A percentile compares a stretch with the other conserved stretches of the same genome.
Conservation (phyloP, 2,113 vertebrate genomes). For the Hucho hucho region DNA sequence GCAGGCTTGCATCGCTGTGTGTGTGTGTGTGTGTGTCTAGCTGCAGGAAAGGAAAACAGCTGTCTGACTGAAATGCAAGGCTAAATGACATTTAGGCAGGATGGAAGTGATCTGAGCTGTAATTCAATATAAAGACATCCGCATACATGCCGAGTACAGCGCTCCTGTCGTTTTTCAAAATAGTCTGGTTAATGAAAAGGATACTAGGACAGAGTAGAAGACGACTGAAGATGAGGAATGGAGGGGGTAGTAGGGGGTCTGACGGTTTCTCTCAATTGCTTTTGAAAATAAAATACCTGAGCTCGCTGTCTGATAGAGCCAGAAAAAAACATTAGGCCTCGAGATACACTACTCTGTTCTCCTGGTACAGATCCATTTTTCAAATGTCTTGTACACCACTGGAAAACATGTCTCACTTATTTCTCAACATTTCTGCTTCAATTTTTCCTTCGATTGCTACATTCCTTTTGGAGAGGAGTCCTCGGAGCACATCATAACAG, state of each 20-base stretch:
- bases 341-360: constrained; percentile 39
- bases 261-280: constrained; percentile 46
- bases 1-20: background rate
- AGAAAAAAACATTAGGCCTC: constrained; percentile 39
- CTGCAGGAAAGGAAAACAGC: too few relatives aligned
- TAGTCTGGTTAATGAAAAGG: constrained; percentile 32
- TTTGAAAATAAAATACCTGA: constrained; percentile 28
- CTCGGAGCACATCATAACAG: constrained; percentile 49
- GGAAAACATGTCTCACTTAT: constrained; percentile 38
- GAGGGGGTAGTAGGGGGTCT: constrained; percentile 5
- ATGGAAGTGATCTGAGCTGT: constrained; percentile 43
- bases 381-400: constrained; percentile 22
- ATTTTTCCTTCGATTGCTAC: constrained; percentile 53
- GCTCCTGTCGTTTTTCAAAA: constrained; percentile 25
- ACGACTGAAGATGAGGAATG: constrained; percentile 12
- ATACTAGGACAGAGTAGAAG: constrained; percentile 30
- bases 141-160: constrained; percentile 42
- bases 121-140: constrained; percentile 58
- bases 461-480: constrained; percentile 43
- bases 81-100: constrained; percentile 41
- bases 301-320: constrained; percentile 12
- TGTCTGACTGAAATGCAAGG: constrained; percentile 22
- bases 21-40: too few relatives aligned
- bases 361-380: constrained; percentile 42
- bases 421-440: constrained; percentile 46